A percentile compares a stretch with the other conserved stretches of the same genome.
Conservation (phyloP, 2,797 vertebrate species). For the Pterois miles region DNA sequence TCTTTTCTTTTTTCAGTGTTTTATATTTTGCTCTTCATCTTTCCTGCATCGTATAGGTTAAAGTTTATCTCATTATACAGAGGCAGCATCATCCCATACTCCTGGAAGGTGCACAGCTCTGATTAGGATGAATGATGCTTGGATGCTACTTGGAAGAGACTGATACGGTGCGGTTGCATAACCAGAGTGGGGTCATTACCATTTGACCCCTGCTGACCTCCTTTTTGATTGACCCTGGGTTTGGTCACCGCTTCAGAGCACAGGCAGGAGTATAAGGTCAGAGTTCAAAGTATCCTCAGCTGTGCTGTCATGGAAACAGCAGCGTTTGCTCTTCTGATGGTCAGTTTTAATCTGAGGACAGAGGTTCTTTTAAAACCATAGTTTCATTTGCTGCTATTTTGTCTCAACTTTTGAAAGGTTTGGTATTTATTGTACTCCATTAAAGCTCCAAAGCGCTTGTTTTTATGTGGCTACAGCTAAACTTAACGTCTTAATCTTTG, state of each 20-base stretch:
- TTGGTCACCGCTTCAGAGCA: conserved; percentile 73
- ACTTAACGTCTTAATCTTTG: neutral
- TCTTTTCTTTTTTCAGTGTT: neutral
- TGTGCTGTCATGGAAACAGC: conserved; percentile 78
- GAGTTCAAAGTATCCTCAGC: conserved; percentile 79
- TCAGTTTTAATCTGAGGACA: conserved; percentile 54
- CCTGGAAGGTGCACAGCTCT: conserved; percentile 46
- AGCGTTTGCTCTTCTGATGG: conserved; percentile 56
- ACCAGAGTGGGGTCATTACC: conserved; percentile 73
- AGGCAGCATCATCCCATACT: neutral
- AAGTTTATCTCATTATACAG: conserved; percentile 15
- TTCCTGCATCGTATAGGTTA: neutral
- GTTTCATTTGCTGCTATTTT: conserved; percentile 7
- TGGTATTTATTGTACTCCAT: neutral
- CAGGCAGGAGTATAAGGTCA: conserved; percentile 71
- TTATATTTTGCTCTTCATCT: neutral
- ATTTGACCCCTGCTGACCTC: conserved; percentile 75
- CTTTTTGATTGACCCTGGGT: conserved; percentile 74
- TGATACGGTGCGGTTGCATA: conserved; percentile 63
- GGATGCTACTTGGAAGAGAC: conserved; percentile 33
- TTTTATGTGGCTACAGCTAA: neutral
- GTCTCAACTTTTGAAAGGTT: neutral
- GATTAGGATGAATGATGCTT: conserved; percentile 73
- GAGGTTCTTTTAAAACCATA: conserved; percentile 26
- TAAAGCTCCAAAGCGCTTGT: neutral